A percentile compares a stretch with the other conserved stretches of the same genome.
These are phyloP conservation scores for Neotoxoptera formosana DNA, from an alignment of 1,140 invertebrate species.

Conservation along the genomic window DNA sequence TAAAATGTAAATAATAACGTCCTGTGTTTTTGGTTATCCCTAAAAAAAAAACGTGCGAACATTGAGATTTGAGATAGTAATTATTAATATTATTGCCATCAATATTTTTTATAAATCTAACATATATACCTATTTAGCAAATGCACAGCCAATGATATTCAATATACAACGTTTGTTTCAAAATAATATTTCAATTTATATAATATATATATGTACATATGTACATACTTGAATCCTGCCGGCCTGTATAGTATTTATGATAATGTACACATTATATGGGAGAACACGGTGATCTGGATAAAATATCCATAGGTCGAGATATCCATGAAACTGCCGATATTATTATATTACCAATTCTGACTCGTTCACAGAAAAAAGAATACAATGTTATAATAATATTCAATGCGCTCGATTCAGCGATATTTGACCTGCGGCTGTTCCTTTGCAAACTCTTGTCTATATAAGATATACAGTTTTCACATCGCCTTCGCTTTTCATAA, in stretches of 20 bases:
- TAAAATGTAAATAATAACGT: constrained; percentile 5
- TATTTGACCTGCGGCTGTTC: background rate
- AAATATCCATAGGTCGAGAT: background rate
- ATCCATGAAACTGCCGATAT: background rate
- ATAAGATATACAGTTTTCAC: background rate
- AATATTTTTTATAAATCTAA: background rate
- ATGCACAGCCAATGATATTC: background rate
- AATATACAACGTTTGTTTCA: background rate
- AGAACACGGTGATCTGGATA: background rate
- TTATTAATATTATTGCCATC: background rate
- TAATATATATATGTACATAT: background rate
- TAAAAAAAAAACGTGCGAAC: constrained; percentile 13
- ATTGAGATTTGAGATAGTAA: background rate
- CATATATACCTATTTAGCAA: background rate
- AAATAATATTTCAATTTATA: background rate
- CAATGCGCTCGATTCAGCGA: background rate
- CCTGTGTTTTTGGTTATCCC: background rate
- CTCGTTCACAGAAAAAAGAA: background rate
- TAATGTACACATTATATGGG: background rate
- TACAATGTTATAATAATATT: background rate
- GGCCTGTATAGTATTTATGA: background rate
- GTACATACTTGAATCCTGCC: too few relatives aligned
- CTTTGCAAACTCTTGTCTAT: background rate
- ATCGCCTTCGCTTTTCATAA: background rate
- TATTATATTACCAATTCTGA: background rate